Percentiles rank a stretch among this genome's conserved stretches.
Evolutionary conservation across 2,797 vertebrate genomes (phyloP).

Genomic region (Ptychadena robeensis): DNA sequence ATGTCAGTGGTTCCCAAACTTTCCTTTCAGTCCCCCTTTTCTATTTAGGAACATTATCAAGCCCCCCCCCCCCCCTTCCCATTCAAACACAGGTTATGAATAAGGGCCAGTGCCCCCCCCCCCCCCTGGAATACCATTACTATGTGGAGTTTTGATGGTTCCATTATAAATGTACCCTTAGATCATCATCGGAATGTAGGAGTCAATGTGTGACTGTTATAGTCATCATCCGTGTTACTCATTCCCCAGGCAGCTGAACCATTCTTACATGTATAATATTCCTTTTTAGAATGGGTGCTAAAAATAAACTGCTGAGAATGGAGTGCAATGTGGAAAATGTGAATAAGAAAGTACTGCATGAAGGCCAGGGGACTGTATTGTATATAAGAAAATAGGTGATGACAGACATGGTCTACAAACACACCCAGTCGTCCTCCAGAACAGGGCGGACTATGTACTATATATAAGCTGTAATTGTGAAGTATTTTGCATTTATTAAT

Average conservation of each 20-base stretch:
- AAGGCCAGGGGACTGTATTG: not conserved
- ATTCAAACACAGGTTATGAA: no score
- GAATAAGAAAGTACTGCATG: not conserved
- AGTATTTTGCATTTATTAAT: not conserved
- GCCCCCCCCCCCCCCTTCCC: no score
- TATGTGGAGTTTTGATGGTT: no score
- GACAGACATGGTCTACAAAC: not conserved
- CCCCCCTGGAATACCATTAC: no score
- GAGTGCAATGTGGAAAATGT: not conserved
- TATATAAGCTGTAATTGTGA: not conserved
- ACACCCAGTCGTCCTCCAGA: not conserved
- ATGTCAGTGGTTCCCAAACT: no score
- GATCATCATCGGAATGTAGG: no score
- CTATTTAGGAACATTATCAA: no score
- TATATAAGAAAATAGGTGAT: not conserved
- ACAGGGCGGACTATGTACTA: not conserved
- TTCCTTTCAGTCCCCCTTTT: no score
- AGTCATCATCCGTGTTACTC: constrained; percentile 6
- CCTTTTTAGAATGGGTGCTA: constrained; percentile 6
- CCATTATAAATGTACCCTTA: no score
- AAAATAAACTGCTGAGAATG: not conserved
- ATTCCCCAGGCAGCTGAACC: not conserved
- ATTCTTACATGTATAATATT: constrained; percentile 23
- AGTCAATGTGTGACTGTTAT: not conserved
- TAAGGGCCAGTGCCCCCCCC: no score